Percentiles rank a stretch among this genome's conserved stretches.
Conservation (phyloP, 1,140 invertebrate genomes). For the Heliconius congener region DNA sequence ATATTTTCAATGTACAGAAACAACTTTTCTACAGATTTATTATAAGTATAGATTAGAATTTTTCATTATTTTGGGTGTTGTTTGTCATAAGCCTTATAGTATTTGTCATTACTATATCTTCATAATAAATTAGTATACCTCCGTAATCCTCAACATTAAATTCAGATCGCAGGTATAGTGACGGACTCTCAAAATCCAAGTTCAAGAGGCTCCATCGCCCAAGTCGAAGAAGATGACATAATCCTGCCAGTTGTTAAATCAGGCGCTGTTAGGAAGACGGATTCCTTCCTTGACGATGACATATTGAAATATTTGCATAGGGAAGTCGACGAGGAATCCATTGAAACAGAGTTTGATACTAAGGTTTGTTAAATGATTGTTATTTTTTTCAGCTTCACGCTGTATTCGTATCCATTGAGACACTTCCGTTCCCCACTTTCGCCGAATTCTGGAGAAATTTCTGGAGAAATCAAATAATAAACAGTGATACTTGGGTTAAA, state of each 20-base stretch:
- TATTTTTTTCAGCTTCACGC: not conserved
- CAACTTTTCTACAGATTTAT: too few relatives aligned
- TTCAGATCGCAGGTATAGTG: slow-evolving; percentile 81
- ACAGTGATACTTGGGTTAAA: too few relatives aligned
- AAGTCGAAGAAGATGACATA: slow-evolving; percentile 52
- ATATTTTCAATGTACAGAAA: too few relatives aligned
- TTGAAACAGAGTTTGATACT: slow-evolving; percentile 86
- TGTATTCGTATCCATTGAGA: too few relatives aligned
- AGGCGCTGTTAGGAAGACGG: slow-evolving; percentile 50
- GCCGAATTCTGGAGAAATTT: too few relatives aligned
- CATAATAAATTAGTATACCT: too few relatives aligned
- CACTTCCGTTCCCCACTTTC: too few relatives aligned
- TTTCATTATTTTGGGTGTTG: not conserved
- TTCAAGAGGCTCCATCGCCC: slow-evolving; percentile 80
- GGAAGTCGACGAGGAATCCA: slow-evolving; percentile 84
- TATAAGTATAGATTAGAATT: too few relatives aligned
- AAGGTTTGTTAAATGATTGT: slow-evolving; percentile 75
- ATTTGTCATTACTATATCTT: too few relatives aligned
- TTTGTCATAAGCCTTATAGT: too few relatives aligned
- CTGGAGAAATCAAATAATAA: too few relatives aligned
- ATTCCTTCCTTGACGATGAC: slow-evolving; percentile 83
- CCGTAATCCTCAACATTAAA: not conserved
- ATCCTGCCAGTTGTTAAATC: slow-evolving; percentile 53
- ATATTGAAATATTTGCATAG: slow-evolving; percentile 85
- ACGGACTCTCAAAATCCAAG: slow-evolving; percentile 82